Evolutionary conservation across 2,888 invertebrate species (phyloP).

Genomic region (Acronicta leporina): DNA sequence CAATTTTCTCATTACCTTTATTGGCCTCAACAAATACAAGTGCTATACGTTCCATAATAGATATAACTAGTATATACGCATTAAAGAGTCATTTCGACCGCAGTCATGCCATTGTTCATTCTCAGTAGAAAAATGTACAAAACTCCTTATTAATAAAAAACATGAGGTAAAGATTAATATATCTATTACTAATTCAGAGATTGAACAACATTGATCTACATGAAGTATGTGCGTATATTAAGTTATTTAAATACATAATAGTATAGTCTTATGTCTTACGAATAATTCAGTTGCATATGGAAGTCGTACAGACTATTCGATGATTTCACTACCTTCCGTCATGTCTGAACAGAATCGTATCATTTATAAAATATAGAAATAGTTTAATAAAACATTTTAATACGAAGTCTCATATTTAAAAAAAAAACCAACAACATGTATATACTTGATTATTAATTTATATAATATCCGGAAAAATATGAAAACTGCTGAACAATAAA

Average conservation of each 20-base stretch:
- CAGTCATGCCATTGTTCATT: slow-evolving; percentile 8
- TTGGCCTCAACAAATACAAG: slow-evolving; percentile 8
- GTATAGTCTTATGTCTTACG: slow-evolving; percentile 15
- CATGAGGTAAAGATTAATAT: slow-evolving; percentile 11
- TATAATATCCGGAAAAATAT: slow-evolving; percentile 2
- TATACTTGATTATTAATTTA: slow-evolving; percentile 10
- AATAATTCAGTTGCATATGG: slow-evolving; percentile 16
- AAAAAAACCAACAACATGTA: slow-evolving; percentile 26
- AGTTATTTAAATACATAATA: slow-evolving; percentile 1
- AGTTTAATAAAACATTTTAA: not conserved
- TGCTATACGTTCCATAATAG: slow-evolving; percentile 11
- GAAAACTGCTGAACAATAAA: slow-evolving; percentile 2
- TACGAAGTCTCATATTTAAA: not conserved
- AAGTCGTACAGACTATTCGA: slow-evolving; percentile 21
- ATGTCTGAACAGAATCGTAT: slow-evolving; percentile 3
- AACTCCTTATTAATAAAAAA: slow-evolving; percentile 33
- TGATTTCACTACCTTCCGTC: slow-evolving; percentile 43
- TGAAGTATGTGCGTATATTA: slow-evolving; percentile 16
- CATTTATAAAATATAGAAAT: slow-evolving; percentile 13
- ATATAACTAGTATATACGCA: slow-evolving; percentile 23
- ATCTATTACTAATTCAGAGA: slow-evolving; percentile 13
- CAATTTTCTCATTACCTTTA: slow-evolving; percentile 2
- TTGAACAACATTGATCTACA: slow-evolving; percentile 26
- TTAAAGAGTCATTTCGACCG: slow-evolving; percentile 1
- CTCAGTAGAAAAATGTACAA: slow-evolving; percentile 50